These are phyloP conservation scores for Diplodus puntazzo DNA, from an alignment of 2,797 vertebrate species.

Conservation along the genomic window DNA sequence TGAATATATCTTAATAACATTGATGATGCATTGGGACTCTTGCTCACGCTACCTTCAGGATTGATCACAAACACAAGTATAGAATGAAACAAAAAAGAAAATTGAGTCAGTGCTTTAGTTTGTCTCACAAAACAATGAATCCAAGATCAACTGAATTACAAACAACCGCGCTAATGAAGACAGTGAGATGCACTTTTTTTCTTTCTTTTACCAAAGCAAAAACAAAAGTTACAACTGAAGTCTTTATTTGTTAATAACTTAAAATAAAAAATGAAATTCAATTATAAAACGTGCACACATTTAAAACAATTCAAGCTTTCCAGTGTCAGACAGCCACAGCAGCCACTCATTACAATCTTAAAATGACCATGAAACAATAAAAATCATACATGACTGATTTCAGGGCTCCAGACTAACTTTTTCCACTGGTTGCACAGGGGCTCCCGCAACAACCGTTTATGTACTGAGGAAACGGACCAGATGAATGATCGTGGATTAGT, in stretches of 20 bases:
- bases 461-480: no score
- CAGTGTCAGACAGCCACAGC: slow-evolving; percentile 37
- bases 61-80: not conserved
- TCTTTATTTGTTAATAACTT: slow-evolving; percentile 72
- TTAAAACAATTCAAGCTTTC: slow-evolving; percentile 56
- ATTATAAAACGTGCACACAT: slow-evolving; percentile 67
- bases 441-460: no score
- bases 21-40: not conserved
- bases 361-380: slow-evolving; percentile 32
- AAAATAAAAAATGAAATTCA: slow-evolving; percentile 51
- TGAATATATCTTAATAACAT: not conserved
- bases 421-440: no score
- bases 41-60: not conserved
- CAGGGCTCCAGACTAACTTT: no score
- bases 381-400: slow-evolving; percentile 8
- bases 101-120: not conserved
- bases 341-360: slow-evolving; percentile 37
- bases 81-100: not conserved
- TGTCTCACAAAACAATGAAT: not conserved
- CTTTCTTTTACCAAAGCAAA: not conserved
- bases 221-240: not conserved
- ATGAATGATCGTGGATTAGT: no score
- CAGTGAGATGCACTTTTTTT: not conserved
- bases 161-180: not conserved
- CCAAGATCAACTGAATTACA: not conserved